A percentile compares a stretch with the other conserved stretches of the same genome.
Conservation (phyloP, 2,888 invertebrate genomes). For the Deroplatys truncata region DNA sequence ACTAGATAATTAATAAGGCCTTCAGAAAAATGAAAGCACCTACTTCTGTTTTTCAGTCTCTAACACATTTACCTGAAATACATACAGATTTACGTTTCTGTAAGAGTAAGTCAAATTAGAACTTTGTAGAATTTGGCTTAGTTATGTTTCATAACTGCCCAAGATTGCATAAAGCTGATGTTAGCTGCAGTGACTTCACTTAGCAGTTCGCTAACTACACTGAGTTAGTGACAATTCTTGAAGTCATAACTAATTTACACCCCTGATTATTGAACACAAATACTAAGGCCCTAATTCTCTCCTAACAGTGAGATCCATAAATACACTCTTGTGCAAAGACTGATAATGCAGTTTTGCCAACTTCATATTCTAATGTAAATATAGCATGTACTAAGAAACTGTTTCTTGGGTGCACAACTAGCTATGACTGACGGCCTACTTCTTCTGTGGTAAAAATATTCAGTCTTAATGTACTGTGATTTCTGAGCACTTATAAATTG, state of each 20-base stretch:
- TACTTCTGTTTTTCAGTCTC: too few species aligned
- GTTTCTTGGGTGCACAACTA: conserved; percentile 12
- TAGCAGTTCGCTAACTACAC: neutral
- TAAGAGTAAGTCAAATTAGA: too few species aligned
- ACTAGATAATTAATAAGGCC: too few species aligned
- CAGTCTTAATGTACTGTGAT: conserved; percentile 13
- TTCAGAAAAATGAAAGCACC: too few species aligned
- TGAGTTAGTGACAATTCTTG: neutral
- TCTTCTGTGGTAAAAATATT: conserved; percentile 15
- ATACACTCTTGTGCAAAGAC: conserved; percentile 3
- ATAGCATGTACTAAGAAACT: conserved; percentile 6
- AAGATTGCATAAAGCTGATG: too few species aligned
- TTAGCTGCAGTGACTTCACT: neutral
- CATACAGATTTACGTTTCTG: too few species aligned
- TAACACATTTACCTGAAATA: too few species aligned
- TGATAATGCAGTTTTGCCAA: conserved; percentile 12
- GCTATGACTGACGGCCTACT: conserved; percentile 17
- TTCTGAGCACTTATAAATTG: conserved; percentile 2
- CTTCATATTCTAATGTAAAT: conserved; percentile 11
- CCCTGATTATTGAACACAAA: neutral
- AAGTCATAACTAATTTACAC: neutral
- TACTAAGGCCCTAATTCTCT: neutral
- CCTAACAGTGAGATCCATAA: neutral
- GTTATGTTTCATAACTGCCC: too few species aligned
- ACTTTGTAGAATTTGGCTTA: too few species aligned